Base-by-base conservation (phyloP, 2,113 vertebrate species). In the Cairina moschata region DNA sequence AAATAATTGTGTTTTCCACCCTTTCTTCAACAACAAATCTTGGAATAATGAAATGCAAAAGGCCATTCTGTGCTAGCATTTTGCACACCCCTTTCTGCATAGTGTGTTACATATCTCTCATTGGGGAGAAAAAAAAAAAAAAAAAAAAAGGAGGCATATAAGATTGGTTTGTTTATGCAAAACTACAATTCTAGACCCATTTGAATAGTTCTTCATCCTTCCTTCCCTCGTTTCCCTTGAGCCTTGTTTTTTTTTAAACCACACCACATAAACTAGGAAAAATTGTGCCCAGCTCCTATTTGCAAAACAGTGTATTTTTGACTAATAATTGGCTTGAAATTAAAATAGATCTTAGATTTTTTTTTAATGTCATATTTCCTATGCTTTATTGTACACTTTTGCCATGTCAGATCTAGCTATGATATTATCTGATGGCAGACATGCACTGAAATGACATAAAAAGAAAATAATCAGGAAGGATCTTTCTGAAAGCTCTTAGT, bases 361-460 rank as follows among this genome's bases (percentile, higher is more conserved):
- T 85, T 96, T 94, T 46, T 59, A 42, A 76, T 86, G 50, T 60
- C 55, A 11, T 6, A 34, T 74, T 66, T 86, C 59, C 16, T 38
- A n/a, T 55, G 34, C 18, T 44, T 92, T 68, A 46, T 31, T 50
- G 63, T 69, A 62, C 15, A 13, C 48, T 85, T 86, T 86, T 52
- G 4, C 66, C 31, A 6, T 4, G 7, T 55, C 50, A 80, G 52
- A 58, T 38, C 54, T 13, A 80, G 12, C 68, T 79, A 42, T 46
- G 81, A 74, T 59, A 52, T 42, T 95, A 66, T 85, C 65, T 83
- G 92, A n/a, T 50, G 23, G 79, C 71, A 90, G 72, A 90, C 34
- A 29, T 73, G 34, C 40, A 76, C 4, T 71, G 78, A 75, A 75
- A 83, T 50, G 13, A 31, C 28, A 60, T 26, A 17, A 77, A 46